A percentile compares a stretch with the other conserved stretches of the same genome.
These are phyloP conservation scores for Deroplatys truncata DNA, from an alignment of 2,888 invertebrate genomes.

Conservation along the genomic window DNA sequence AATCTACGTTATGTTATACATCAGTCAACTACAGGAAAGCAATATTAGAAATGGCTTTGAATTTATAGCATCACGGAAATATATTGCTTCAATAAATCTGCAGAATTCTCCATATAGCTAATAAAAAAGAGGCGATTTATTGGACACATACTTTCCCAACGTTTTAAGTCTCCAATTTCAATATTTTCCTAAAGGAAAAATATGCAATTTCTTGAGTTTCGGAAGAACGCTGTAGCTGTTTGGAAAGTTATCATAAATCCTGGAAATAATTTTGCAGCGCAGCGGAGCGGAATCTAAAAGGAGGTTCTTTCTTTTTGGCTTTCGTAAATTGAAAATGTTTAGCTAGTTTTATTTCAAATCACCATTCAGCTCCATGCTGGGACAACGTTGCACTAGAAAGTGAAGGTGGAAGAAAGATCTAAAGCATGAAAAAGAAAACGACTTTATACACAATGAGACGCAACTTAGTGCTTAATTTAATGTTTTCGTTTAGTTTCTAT, in stretches of 20 bases:
- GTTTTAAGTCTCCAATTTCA: not conserved
- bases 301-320: not conserved
- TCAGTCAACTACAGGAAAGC: not conserved
- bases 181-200: not conserved
- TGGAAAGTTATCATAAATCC: not conserved
- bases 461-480: too few relatives aligned
- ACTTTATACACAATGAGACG: too few relatives aligned
- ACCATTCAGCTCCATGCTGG: too few relatives aligned
- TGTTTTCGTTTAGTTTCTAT: too few relatives aligned
- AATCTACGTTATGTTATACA: not conserved
- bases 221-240: not conserved
- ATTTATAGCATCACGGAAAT: not conserved
- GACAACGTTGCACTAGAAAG: too few relatives aligned
- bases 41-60: not conserved
- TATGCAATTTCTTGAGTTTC: not conserved
- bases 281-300: not conserved
- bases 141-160: not conserved
- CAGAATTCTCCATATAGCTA: not conserved
- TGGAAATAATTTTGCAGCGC: not conserved
- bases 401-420: too few relatives aligned
- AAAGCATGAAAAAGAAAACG: too few relatives aligned
- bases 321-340: not conserved
- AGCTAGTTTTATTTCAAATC: not conserved
- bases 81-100: not conserved
- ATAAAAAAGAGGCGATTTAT: not conserved